phyloP scores from a whole-genome alignment of 2,888 invertebrate species.

The Carabus problematicus region DNA sequence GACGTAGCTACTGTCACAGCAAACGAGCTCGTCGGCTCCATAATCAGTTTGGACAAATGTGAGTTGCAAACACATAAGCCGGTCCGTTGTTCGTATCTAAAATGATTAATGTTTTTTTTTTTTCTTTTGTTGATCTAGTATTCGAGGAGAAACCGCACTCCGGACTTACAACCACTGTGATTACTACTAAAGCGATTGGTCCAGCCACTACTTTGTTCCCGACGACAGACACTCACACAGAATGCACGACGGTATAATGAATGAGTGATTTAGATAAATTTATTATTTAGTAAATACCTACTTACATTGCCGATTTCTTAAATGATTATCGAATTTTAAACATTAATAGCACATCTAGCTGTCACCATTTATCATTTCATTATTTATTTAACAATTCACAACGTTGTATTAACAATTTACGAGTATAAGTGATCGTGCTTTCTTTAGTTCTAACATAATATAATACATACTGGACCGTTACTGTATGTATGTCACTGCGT shows the following conservation, averaged over 20 bases:
- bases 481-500: no score
- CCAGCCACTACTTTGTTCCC: slow-evolving; percentile 19
- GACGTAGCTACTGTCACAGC: slow-evolving; percentile 68
- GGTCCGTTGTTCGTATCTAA: slow-evolving; percentile 1
- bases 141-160: slow-evolving; percentile 74
- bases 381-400: slow-evolving; percentile 6
- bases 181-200: slow-evolving; percentile 18
- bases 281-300: slow-evolving; percentile 12
- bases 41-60: slow-evolving; percentile 86
- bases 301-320: no score
- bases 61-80: slow-evolving; percentile 54
- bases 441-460: neutral
- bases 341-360: neutral
- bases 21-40: slow-evolving; percentile 77
- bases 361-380: neutral
- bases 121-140: slow-evolving; percentile 60
- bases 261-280: slow-evolving; percentile 36
- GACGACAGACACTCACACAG: slow-evolving; percentile 22
- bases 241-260: slow-evolving; percentile 39
- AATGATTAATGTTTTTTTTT: slow-evolving; percentile 21
- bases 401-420: neutral
- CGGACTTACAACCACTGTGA: slow-evolving; percentile 15
- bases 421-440: neutral
- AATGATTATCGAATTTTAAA: neutral
- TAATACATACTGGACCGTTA: no score